These are phyloP conservation scores for Melozone crissalis DNA, from an alignment of 2,113 vertebrate species.

Conservation along the genomic window DNA sequence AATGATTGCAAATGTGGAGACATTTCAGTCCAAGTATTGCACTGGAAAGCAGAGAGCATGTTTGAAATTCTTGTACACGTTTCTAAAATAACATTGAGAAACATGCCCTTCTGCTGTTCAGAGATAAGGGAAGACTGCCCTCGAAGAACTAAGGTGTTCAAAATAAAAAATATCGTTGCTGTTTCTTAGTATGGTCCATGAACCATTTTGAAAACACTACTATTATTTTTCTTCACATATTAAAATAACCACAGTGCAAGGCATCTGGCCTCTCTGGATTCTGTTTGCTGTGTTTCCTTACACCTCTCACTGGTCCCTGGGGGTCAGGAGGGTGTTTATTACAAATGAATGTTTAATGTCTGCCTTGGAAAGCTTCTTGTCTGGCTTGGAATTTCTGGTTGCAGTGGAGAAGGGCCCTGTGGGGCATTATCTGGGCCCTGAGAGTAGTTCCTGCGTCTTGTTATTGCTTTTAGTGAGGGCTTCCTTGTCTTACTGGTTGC, in stretches of 20 bases:
- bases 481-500: not conserved
- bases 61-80: not conserved
- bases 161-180: not conserved
- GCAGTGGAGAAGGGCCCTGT: not conserved
- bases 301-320: not conserved
- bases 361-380: conserved; percentile 20
- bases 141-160: not conserved
- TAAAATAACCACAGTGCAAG: not conserved
- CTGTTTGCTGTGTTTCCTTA: not conserved
- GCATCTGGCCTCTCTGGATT: not conserved
- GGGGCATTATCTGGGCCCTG: not conserved
- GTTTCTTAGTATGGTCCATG: not conserved
- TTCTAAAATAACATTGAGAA: not conserved
- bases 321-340: conserved; percentile 10
- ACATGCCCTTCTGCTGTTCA: not conserved
- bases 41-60: not conserved
- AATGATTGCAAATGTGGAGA: not conserved
- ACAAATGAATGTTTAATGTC: conserved; percentile 24
- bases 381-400: not conserved
- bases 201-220: not conserved
- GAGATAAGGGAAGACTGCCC: not conserved
- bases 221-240: not conserved
- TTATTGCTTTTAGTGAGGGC: not conserved
- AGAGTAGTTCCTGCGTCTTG: not conserved
- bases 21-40: not conserved